phyloP scores from a whole-genome alignment of 2,888 invertebrate genomes.

The Gibbula magus region DNA sequence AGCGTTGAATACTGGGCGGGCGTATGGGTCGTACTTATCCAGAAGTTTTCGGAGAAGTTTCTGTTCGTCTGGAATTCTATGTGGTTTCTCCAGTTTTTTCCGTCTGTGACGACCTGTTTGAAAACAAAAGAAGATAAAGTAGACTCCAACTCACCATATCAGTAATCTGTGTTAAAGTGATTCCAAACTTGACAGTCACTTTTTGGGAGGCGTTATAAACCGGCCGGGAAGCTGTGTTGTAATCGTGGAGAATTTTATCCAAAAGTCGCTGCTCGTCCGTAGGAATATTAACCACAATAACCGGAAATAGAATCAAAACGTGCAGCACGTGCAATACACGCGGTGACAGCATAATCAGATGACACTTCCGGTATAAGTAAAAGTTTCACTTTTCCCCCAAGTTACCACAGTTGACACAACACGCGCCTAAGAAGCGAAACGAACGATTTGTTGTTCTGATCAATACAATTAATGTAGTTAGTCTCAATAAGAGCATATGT shows the following conservation, averaged over 20 bases:
- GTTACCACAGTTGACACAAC: neutral
- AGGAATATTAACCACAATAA: conserved; percentile 38
- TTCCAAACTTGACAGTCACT: conserved; percentile 72
- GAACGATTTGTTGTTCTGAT: neutral
- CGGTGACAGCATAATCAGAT: conserved; percentile 24
- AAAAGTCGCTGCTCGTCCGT: conserved; percentile 73
- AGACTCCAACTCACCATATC: conserved; percentile 74
- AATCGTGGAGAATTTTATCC: conserved; percentile 63
- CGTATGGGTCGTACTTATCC: conserved; percentile 67
- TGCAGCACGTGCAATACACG: conserved; percentile 19
- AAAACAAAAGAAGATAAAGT: conserved; percentile 11
- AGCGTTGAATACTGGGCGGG: conserved; percentile 71
- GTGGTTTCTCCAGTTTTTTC: conserved; percentile 24
- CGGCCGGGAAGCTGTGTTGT: conserved; percentile 72
- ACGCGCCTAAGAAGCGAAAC: neutral
- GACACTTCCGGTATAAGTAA: conserved; percentile 8
- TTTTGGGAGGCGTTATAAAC: conserved; percentile 73
- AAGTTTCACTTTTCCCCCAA: neutral
- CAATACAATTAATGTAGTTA: neutral
- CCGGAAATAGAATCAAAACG: conserved; percentile 19
- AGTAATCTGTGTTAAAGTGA: conserved; percentile 72
- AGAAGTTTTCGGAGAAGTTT: conserved; percentile 62
- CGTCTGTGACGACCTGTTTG: conserved; percentile 25
- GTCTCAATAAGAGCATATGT: neutral
- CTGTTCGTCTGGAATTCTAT: conserved; percentile 69